Conservation (phyloP, 2,113 vertebrate genomes). For the Atrichornis clamosus region DNA sequence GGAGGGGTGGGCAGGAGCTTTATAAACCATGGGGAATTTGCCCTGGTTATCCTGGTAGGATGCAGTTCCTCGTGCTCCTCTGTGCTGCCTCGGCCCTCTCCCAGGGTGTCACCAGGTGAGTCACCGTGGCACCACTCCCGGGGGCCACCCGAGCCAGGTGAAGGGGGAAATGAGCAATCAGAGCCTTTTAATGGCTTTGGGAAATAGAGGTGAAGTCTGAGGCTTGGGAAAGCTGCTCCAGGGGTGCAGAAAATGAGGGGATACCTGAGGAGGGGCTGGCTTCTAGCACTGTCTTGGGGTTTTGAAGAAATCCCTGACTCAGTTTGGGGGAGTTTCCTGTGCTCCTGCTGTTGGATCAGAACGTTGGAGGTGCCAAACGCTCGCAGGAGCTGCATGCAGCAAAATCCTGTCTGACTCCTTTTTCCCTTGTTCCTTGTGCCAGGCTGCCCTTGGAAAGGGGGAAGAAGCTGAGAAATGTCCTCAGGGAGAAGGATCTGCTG, state of each 20-base stretch:
- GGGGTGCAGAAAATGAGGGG: background rate
- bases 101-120: slow-evolving; percentile 68
- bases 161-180: accelerated
- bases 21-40: background rate
- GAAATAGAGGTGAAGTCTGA: background rate
- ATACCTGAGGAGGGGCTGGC: no score
- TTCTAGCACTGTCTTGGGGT: background rate
- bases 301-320: background rate
- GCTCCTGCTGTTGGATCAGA: background rate
- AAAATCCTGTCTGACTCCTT: background rate
- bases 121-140: accelerated
- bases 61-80: slow-evolving; percentile 68
- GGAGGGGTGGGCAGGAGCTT: background rate
- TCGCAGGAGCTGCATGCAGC: background rate
- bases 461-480: slow-evolving; percentile 63
- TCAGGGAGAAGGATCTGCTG: slow-evolving; percentile 73
- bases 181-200: background rate
- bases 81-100: slow-evolving; percentile 60
- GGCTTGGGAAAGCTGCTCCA: background rate
- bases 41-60: background rate
- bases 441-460: slow-evolving; percentile 78
- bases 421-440: background rate
- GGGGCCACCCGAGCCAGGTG: accelerated
- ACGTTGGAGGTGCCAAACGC: accelerated
- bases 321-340: background rate